These are phyloP conservation scores for Poeciliopsis retropinna DNA, from an alignment of 2,113 vertebrate genomes.

Conservation along the genomic window DNA sequence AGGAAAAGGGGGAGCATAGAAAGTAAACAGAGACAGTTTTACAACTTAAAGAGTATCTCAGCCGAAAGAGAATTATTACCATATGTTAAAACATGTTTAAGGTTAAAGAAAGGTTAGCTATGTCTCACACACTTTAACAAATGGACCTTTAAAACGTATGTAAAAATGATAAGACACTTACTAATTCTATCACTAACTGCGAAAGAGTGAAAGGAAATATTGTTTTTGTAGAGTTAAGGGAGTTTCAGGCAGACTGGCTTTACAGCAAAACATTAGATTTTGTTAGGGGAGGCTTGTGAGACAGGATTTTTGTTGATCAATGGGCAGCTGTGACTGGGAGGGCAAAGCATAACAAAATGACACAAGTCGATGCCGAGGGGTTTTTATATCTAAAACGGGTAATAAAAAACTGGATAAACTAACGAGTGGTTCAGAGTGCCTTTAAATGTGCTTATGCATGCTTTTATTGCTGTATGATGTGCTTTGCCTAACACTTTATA, in stretches of 20 bases:
- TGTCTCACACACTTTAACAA: no score
- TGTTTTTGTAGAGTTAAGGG: background rate
- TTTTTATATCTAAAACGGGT: constrained; percentile 13
- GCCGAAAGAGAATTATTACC: no score
- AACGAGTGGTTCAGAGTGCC: background rate
- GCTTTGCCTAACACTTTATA: constrained; percentile 60
- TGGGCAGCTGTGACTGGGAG: background rate
- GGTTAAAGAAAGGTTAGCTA: no score
- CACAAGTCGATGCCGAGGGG: background rate
- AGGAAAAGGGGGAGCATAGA: no score
- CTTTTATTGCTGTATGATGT: constrained; percentile 42
- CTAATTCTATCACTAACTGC: no score
- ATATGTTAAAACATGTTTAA: no score
- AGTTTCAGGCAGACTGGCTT: background rate
- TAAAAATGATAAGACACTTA: no score
- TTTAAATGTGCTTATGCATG: constrained; percentile 12
- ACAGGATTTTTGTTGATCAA: background rate
- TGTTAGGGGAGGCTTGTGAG: background rate
- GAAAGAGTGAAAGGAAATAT: background rate
- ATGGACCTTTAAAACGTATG: no score
- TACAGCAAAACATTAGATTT: background rate
- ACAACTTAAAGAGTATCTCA: no score
- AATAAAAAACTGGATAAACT: constrained; percentile 15
- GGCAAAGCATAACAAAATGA: constrained; percentile 1
- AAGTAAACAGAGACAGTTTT: no score